phyloP scores from a whole-genome alignment of 2,113 vertebrate species.

The Mustela lutreola region DNA sequence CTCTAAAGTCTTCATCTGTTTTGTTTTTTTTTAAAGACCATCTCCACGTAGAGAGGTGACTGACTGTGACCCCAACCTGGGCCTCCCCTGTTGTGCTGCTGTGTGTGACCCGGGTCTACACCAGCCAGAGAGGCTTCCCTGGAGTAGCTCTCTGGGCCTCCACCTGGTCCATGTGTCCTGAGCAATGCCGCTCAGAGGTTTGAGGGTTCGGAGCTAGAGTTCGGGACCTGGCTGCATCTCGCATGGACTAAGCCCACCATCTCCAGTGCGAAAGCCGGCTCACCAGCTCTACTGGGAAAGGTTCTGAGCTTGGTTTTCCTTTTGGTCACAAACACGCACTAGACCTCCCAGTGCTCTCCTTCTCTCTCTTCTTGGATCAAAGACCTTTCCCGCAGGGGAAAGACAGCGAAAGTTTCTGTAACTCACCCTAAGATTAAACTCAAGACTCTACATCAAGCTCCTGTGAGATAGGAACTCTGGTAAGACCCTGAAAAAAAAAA shows the following conservation, averaged over 20 bases:
- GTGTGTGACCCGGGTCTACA: accelerated
- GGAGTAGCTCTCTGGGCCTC: background rate
- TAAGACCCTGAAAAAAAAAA: background rate
- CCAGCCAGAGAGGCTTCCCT: too few species aligned
- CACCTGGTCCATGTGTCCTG: too few species aligned
- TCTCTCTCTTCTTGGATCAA: background rate
- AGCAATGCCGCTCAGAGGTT: too few species aligned
- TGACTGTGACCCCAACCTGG: background rate
- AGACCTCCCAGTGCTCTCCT: too few species aligned
- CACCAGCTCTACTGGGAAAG: background rate
- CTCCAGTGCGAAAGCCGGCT: background rate
- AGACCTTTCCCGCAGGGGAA: background rate
- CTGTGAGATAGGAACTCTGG: background rate
- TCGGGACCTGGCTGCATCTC: accelerated
- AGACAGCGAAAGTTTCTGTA: background rate
- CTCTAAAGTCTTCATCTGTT: background rate
- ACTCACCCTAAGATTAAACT: background rate
- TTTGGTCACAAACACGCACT: background rate
- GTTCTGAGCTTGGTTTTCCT: background rate
- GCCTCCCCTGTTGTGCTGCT: background rate
- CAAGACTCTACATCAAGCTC: background rate
- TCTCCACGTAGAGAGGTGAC: background rate
- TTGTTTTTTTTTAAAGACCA: background rate
- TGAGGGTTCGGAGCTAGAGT: background rate
- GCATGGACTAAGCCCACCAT: accelerated